Conservation (phyloP, 2,888 invertebrate species). For the Tetramorium bicarinatum region DNA sequence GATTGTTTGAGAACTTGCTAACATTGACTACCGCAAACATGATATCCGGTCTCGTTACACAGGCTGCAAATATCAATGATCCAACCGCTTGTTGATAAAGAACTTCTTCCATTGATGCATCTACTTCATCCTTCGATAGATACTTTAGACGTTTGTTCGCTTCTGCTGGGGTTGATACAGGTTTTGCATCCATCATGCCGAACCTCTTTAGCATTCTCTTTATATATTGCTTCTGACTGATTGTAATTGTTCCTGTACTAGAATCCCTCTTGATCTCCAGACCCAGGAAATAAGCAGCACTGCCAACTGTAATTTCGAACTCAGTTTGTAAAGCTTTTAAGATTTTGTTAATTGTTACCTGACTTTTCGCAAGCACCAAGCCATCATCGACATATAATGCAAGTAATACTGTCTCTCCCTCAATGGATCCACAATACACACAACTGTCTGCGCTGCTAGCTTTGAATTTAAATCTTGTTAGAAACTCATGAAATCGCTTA, state of each 20-base stretch:
- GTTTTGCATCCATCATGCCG: background rate
- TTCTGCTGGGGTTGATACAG: background rate
- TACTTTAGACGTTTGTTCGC: background rate
- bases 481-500: background rate
- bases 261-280: background rate
- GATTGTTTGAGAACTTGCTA: background rate
- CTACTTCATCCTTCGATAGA: background rate
- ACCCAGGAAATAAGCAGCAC: background rate
- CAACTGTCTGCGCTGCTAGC: background rate
- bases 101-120: background rate
- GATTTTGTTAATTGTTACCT: background rate
- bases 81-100: background rate
- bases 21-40: background rate
- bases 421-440: background rate
- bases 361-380: background rate
- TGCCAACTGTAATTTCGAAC: background rate
- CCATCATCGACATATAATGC: conserved; percentile 2
- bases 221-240: background rate
- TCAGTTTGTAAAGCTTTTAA: background rate
- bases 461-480: background rate
- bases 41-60: background rate
- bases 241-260: background rate
- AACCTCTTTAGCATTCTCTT: background rate
- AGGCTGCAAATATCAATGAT: background rate
- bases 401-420: background rate